phyloP scores from a whole-genome alignment of 2,888 invertebrate species.

The Notodonta dromedarius region DNA sequence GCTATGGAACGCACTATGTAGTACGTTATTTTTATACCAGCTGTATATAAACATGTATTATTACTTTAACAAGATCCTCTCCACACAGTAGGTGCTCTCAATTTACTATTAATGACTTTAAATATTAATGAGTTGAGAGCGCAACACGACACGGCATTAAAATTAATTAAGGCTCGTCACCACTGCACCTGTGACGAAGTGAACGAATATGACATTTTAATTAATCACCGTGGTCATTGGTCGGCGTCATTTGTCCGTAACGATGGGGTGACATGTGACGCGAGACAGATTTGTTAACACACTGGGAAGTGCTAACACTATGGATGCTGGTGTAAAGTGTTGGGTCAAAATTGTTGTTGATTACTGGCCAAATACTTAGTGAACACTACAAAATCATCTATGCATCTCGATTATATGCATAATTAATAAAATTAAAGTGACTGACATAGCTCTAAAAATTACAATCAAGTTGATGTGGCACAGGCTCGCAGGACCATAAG shows the following conservation, averaged over 20 bases:
- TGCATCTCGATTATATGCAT: no score
- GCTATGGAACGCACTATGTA: no score
- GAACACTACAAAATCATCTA: no score
- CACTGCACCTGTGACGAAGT: conserved; percentile 64
- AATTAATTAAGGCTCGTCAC: conserved; percentile 57
- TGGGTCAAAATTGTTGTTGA: conserved; percentile 6
- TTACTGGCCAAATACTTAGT: neutral
- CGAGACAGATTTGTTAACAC: conserved; percentile 57
- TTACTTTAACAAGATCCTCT: neutral
- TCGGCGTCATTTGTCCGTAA: conserved; percentile 52
- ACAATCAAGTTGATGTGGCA: no score
- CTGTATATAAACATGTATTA: neutral
- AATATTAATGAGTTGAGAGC: conserved; percentile 32
- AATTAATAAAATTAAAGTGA: conserved; percentile 8
- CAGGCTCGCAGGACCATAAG: no score
- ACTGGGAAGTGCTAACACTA: conserved; percentile 3
- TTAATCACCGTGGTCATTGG: conserved; percentile 63
- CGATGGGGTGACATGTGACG: conserved; percentile 60
- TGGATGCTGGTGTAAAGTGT: conserved; percentile 1
- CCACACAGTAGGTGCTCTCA: neutral
- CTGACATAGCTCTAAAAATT: neutral
- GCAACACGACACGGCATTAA: conserved; percentile 41
- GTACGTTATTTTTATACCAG: neutral
- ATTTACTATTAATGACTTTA: conserved; percentile 21
- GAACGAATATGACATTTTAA: conserved; percentile 66